A percentile compares a stretch with the other conserved stretches of the same genome.
Evolutionary conservation across 2,113 vertebrate genomes (phyloP).

Genomic region (Tychaedon coryphoeus): DNA sequence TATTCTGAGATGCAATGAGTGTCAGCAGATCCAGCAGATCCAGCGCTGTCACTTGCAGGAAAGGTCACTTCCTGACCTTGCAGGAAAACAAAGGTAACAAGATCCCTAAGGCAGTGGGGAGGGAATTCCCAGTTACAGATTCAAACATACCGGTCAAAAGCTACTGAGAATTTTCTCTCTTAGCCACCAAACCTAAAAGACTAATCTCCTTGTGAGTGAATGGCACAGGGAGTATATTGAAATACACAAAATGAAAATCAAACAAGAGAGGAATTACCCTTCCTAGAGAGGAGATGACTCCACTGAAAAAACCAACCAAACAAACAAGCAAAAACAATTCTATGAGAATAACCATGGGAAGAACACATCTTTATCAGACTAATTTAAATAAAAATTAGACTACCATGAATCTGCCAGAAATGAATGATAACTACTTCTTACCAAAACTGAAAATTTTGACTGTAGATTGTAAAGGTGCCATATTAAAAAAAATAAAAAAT

Average conservation of each 20-base stretch:
- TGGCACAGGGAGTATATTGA: not conserved
- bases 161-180: not conserved
- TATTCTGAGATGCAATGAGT: not conserved
- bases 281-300: not conserved
- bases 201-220: not conserved
- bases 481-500: not conserved
- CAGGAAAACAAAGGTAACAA: constrained; percentile 7
- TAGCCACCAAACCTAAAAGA: not conserved
- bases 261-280: not conserved
- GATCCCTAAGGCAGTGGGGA: not conserved
- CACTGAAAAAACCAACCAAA: accelerated
- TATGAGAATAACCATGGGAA: not conserved
- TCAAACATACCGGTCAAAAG: not conserved
- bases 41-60: not conserved
- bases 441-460: not conserved
- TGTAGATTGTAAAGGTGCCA: not conserved
- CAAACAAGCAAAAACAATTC: not conserved
- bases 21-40: constrained; percentile 13
- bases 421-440: not conserved
- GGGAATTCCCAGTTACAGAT: not conserved
- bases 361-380: not conserved
- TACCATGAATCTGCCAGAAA: not conserved
- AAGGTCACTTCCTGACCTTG: not conserved
- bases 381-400: not conserved
- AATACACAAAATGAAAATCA: not conserved